These are phyloP conservation scores for Phaethon lepturus DNA, from an alignment of 2,113 vertebrate genomes.

Conservation along the genomic window DNA sequence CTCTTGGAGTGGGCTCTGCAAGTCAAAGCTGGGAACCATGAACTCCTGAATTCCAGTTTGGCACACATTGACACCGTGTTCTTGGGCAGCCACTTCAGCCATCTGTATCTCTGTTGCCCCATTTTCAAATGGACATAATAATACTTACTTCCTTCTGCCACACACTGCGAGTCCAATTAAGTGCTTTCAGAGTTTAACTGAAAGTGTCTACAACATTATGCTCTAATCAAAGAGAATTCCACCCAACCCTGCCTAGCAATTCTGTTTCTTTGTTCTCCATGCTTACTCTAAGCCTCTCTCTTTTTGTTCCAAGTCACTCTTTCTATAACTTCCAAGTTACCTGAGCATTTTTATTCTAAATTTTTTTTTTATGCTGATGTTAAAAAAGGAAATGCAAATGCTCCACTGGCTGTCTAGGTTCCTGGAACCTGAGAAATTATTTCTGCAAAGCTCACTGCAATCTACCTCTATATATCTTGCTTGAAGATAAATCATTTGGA, in stretches of 20 bases:
- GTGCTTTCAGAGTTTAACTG: constrained; percentile 10
- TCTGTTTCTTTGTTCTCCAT: constrained; percentile 6
- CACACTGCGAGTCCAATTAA: not conserved
- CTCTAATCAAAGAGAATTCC: not conserved
- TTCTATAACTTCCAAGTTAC: not conserved
- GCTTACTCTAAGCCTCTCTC: not conserved
- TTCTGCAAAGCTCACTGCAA: constrained; percentile 13
- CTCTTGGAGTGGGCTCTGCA: not conserved
- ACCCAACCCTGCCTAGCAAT: not conserved
- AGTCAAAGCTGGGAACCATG: not conserved
- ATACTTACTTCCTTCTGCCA: not conserved
- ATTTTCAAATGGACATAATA: not conserved
- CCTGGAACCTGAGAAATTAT: constrained; percentile 32
- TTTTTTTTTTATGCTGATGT: not conserved
- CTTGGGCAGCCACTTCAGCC: not conserved
- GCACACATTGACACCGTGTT: not conserved
- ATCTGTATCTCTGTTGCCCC: not conserved
- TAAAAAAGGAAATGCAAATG: constrained; percentile 30
- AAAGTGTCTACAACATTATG: not conserved
- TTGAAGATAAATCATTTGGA: constrained; percentile 13
- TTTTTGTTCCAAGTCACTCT: constrained; percentile 2
- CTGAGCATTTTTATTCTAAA: not conserved
- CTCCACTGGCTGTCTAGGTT: not conserved
- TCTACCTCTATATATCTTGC: not conserved
- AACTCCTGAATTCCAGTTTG: not conserved